Evolutionary conservation across 1,140 invertebrate species (phyloP).

Genomic region (Rhagoletis zephyria): DNA sequence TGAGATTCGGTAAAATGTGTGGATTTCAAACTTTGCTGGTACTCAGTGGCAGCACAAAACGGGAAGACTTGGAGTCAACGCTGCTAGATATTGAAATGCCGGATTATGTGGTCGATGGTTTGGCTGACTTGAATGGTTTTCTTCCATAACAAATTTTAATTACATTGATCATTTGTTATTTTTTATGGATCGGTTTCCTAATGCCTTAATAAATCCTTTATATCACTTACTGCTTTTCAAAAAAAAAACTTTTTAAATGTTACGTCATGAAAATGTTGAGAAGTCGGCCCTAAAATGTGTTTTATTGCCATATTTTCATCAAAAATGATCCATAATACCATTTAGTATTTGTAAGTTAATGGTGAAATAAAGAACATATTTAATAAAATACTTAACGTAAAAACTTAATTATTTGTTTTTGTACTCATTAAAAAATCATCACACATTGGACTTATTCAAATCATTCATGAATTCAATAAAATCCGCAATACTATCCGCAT

Average conservation of each 20-base stretch:
- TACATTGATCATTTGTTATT: neutral
- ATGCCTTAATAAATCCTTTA: neutral
- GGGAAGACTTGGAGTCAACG: slow-evolving; percentile 61
- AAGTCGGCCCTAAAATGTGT: too few species aligned
- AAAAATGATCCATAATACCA: too few species aligned
- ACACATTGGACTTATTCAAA: slow-evolving; percentile 61
- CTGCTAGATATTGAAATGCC: slow-evolving; percentile 63
- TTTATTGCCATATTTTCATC: too few species aligned
- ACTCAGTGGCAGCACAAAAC: slow-evolving; percentile 73
- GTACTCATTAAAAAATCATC: neutral
- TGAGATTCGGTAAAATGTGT: slow-evolving; percentile 75
- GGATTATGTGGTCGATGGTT: slow-evolving; percentile 73
- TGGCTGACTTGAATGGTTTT: slow-evolving; percentile 62
- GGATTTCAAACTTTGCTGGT: slow-evolving; percentile 77
- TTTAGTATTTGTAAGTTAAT: too few species aligned
- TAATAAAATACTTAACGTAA: too few species aligned
- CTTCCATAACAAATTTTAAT: neutral
- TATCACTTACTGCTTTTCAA: neutral
- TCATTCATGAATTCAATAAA: slow-evolving; percentile 58
- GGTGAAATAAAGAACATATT: too few species aligned
- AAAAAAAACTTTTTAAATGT: neutral
- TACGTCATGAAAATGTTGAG: too few species aligned
- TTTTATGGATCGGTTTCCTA: neutral
- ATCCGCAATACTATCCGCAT: slow-evolving; percentile 71
- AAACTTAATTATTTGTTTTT: too few species aligned